Evolutionary conservation across 2,113 vertebrate species (phyloP), one percentile per base, ranked within the genome.

Genomic region (Macaca mulatta): DNA sequence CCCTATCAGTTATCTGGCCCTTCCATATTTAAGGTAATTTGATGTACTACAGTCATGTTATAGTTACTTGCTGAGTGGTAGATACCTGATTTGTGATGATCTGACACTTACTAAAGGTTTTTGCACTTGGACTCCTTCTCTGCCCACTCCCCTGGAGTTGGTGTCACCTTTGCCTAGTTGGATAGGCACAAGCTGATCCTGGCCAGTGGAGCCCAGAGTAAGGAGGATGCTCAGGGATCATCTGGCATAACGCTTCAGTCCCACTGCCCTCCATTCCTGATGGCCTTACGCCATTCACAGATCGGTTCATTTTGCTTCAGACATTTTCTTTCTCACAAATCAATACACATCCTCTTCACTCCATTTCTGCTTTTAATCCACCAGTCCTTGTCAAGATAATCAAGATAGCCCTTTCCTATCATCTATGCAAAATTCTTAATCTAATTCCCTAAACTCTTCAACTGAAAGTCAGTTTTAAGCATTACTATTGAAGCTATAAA

Each of bases 321-420:
- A 83, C 5, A 55, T 45, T 90, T 88, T 81, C 50, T 50, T 84
- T 61, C 67, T 96, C n/a, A 94, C 32, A 77, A 45, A 69, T 93
- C 10, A 23, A 12, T 77, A 45, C 0, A 72, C 0, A 43, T 38
- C 16, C 43, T 95, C 13, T 50, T 75, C 1, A 16, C 52, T 52
- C 16, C 16, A 8, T 23, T 12, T 69, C 17, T 23, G 52, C 50
- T 80, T 75, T 80, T 4, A 32, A 25, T 77, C 23, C 88, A n/a
- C 8, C n/a, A 52, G 6, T 88, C 45, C 40, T 79, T 90, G n/a
- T 82, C 27, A 38, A 64, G 27, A 32, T 6, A 64, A 64, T 64
- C 61, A 64, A 20, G 52, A 32, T 64, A 64, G 14, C 12, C 27
- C 61, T 64, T 90, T n/a, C 45, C 70, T 88, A 50, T 25, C 61